A percentile compares a stretch with the other conserved stretches of the same genome.
phyloP scores from a whole-genome alignment of 2,113 vertebrate genomes.

The Cephalopterus ornatus region DNA sequence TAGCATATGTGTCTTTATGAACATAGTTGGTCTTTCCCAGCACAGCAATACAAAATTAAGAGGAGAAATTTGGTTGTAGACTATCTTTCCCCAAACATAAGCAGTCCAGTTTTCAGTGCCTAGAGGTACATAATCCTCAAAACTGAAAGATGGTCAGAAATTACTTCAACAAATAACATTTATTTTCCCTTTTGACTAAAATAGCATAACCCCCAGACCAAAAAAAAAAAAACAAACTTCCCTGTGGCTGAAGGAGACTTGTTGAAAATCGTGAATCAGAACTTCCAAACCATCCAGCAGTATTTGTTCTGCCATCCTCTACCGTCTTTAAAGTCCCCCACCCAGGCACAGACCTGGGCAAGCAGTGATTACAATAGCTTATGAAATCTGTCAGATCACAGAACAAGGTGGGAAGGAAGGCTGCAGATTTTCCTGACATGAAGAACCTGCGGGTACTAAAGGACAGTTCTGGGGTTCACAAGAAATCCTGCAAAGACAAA shows the following conservation, averaged over 20 bases:
- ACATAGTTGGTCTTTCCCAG: neutral
- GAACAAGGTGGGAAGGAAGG: neutral
- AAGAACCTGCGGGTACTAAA: neutral
- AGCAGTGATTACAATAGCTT: neutral
- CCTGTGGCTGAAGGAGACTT: neutral
- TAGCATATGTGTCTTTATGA: neutral
- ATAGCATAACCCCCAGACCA: accelerated
- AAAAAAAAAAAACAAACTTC: neutral
- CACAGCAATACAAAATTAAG: neutral
- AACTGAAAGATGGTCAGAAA: neutral
- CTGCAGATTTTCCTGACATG: neutral
- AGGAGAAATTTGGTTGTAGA: neutral
- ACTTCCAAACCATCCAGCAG: neutral
- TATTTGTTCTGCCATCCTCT: neutral
- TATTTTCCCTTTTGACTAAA: neutral
- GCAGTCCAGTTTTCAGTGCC: neutral
- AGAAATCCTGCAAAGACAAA: neutral
- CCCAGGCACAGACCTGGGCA: neutral
- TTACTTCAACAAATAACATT: neutral
- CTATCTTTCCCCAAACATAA: neutral
- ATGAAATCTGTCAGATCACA: neutral
- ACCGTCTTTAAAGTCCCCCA: neutral
- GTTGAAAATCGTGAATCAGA: neutral
- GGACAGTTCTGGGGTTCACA: neutral
- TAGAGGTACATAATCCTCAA: neutral